Base-by-base conservation (phyloP, 2,888 invertebrate species). In the Euclidia mi region DNA sequence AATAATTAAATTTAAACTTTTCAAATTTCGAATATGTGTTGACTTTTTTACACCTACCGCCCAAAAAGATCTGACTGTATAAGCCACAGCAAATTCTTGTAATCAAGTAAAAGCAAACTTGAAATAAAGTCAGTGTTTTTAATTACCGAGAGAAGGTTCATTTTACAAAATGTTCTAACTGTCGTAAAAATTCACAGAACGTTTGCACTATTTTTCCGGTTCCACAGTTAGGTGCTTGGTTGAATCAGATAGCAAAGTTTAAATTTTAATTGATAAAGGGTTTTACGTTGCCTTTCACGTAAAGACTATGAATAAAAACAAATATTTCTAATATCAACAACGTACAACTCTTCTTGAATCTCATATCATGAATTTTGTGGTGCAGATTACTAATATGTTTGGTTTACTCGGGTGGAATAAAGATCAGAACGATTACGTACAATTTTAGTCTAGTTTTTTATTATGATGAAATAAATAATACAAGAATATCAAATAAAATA, bases 281-380 rank as follows among this genome's bases (percentile, higher is more conserved):
- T 42, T 43, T 50, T 45, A 37, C 53, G 43, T 58, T 58, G 66
- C 56, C n/a, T 48, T n/a, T 65, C 69, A 66, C 69, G 69, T 62
- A 46, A 28, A 32, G 32, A 46, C 48, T 47, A 58, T 69, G 69
- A 69, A 69, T 69, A 65, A 69, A 62, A 58, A 56, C 61, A 44
- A 51, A 58, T 69, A 65, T 69, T 65, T 65, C 14, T 44, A 60
- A 47, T 68, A 65, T 38, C 28, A 65, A 62, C 50, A 58, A 32
- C 28, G 41, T 37, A 58, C 44, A 57, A 15, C 58, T 50, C 43
- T 57, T 10, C 14, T 42, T 52, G 68, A 69, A 69, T 69, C 29
- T 58, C 41, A 69, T 65, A 44, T 62, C 41, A 50, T 43, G 48
- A 51, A 49, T 34, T 28, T 20, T 57, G 46, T 60, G 53, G 60